Conservation (phyloP, 2,113 vertebrate genomes). For the Sminthopsis crassicaudata region DNA sequence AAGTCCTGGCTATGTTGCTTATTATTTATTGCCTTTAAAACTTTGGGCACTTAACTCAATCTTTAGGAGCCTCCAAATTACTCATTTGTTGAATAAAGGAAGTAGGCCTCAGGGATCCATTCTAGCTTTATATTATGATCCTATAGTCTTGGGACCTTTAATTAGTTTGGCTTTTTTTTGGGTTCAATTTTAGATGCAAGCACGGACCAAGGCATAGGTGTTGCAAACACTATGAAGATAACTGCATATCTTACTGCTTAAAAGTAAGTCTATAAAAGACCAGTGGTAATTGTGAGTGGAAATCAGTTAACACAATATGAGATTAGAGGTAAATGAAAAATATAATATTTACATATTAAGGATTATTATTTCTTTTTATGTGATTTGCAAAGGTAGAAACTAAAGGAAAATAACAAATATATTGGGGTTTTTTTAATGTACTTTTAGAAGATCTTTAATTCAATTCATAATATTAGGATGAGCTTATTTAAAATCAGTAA, state of each 20-base stretch:
- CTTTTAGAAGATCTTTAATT: slow-evolving; percentile 18
- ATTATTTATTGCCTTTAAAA: background rate
- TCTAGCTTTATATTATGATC: background rate
- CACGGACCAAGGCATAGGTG: slow-evolving; percentile 97
- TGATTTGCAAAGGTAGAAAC: slow-evolving; percentile 64
- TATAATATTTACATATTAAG: background rate
- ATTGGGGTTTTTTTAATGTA: slow-evolving; percentile 46
- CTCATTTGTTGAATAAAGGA: background rate
- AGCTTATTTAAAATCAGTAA: slow-evolving; percentile 61
- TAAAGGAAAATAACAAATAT: slow-evolving; percentile 45
- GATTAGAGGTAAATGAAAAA: slow-evolving; percentile 53
- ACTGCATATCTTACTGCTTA: slow-evolving; percentile 97
- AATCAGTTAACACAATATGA: slow-evolving; percentile 43
- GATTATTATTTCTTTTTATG: slow-evolving; percentile 59
- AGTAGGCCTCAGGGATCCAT: background rate
- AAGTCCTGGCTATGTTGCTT: background rate
- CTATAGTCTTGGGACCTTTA: background rate
- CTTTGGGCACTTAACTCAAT: background rate
- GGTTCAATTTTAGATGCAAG: slow-evolving; percentile 91
- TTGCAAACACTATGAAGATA: slow-evolving; percentile 98
- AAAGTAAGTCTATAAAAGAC: slow-evolving; percentile 90
- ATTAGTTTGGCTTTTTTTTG: slow-evolving; percentile 62
- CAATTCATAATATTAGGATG: slow-evolving; percentile 36
- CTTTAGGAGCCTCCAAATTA: background rate
- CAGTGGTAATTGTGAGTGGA: slow-evolving; percentile 23